These are phyloP conservation scores for Anhinga rufa DNA, from an alignment of 2,113 vertebrate genomes.

Conservation along the genomic window DNA sequence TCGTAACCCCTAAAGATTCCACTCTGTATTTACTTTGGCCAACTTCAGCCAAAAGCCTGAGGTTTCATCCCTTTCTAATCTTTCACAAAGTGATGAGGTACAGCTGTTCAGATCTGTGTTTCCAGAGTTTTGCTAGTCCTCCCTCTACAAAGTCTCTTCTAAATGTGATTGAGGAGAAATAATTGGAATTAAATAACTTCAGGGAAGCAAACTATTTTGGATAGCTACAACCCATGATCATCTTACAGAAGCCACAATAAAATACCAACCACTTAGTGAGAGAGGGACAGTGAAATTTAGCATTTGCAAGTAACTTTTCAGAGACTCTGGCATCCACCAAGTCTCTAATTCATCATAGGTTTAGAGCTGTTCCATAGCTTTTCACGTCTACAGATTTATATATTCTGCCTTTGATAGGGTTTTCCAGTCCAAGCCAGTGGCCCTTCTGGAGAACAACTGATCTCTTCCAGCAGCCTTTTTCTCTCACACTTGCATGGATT, in stretches of 20 bases:
- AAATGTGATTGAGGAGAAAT: background rate
- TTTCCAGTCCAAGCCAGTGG: background rate
- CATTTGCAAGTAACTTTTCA: background rate
- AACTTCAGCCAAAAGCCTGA: background rate
- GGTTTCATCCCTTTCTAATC: background rate
- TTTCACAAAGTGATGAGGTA: background rate
- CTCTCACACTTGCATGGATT: background rate
- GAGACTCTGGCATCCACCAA: background rate
- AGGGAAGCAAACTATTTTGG: background rate
- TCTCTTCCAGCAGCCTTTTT: background rate
- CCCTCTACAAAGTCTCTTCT: background rate
- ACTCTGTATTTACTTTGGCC: constrained; percentile 20
- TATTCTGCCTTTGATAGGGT: background rate
- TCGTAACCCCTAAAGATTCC: background rate
- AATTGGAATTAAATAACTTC: constrained; percentile 6
- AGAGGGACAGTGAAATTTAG: background rate
- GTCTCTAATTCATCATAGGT: background rate
- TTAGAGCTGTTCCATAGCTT: background rate
- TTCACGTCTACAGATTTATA: background rate
- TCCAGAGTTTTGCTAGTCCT: background rate
- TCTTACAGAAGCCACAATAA: background rate
- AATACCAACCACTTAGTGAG: background rate
- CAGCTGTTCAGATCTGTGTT: constrained; percentile 25
- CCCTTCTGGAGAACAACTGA: background rate
- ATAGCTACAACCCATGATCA: background rate